Conservation (phyloP, 2,888 invertebrate genomes). For the Pardosa pseudoannulata region DNA sequence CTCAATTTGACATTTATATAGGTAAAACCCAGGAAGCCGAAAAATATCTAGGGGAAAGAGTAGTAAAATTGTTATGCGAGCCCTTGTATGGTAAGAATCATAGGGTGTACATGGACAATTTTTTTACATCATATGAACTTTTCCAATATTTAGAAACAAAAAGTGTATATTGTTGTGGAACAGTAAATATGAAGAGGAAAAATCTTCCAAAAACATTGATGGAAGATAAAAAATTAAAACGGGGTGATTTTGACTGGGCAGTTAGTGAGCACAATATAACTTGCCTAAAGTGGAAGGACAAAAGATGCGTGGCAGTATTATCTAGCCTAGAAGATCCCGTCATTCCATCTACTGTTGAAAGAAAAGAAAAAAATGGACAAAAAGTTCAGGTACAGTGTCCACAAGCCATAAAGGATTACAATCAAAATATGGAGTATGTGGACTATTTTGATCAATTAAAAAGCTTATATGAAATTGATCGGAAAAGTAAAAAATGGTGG, state of each 20-base stretch:
- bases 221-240: not conserved
- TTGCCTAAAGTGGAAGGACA: not conserved
- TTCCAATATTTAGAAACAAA: not conserved
- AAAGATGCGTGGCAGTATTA: not conserved
- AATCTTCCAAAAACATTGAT: too few species aligned
- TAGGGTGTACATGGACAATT: not conserved
- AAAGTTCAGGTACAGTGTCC: too few species aligned
- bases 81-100: not conserved
- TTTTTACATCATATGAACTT: constrained; percentile 7
- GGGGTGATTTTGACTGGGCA: not conserved
- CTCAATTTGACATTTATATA: not conserved
- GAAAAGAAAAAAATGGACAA: not conserved
- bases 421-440: too few species aligned
- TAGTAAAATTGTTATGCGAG: not conserved
- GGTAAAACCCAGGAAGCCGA: not conserved
- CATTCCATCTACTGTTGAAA: not conserved
- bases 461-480: too few species aligned
- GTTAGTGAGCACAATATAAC: not conserved
- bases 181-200: not conserved
- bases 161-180: not conserved
- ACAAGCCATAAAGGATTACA: too few species aligned
- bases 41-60: too few species aligned
- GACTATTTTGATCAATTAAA: too few species aligned
- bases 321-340: not conserved
- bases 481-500: too few species aligned